Base-by-base conservation (phyloP, 2,888 invertebrate species). In the Galeruca laticollis region DNA sequence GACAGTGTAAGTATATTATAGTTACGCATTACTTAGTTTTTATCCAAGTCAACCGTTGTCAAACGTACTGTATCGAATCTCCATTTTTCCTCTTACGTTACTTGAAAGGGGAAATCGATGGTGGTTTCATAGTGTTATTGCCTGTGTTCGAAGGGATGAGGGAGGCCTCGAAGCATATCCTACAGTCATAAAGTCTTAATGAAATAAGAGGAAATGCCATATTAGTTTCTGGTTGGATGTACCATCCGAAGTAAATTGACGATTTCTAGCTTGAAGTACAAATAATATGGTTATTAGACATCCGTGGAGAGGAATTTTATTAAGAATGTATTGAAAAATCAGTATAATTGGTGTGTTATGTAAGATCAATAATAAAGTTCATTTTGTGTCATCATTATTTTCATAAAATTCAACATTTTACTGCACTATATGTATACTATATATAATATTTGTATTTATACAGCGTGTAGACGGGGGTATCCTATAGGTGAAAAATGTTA, bases 121-220 rank as follows among this genome's bases (percentile, higher is more conserved):
- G 66, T 60, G 72, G 72, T 72, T 74, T 70, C 69, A 69, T 68
- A 63, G 68, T 59, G 72, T 74, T 74, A 74, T 72, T 72, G 68
- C 66, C 69, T 65, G 56, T 43, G 49, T 59, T 37, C 60, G 47
- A 15, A 31, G 15, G 47, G 31, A 20, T 49, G 47, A 18, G n/a
- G 15, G 57, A 49, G 67, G 66, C 70, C 68, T 63, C 60, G 35
- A 49, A 72, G 71, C 71, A 64, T 67, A 64, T 62, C 70, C 71
- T 64, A 40, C 70, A 72, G 74, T 64, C 72, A 74, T 74, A 69
- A 71, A 72, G 72, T 68, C 72, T 68, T 74, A 74, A 74, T 74
- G 74, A 74, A 74, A 74, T 74, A 72, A 74, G 71, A 68, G 74
- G 74, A 74, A 72, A 74, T 72, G 70, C 71, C 74, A 62, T 67